Base-by-base conservation (phyloP, 2,113 vertebrate species). In the Thunnus thynnus region DNA sequence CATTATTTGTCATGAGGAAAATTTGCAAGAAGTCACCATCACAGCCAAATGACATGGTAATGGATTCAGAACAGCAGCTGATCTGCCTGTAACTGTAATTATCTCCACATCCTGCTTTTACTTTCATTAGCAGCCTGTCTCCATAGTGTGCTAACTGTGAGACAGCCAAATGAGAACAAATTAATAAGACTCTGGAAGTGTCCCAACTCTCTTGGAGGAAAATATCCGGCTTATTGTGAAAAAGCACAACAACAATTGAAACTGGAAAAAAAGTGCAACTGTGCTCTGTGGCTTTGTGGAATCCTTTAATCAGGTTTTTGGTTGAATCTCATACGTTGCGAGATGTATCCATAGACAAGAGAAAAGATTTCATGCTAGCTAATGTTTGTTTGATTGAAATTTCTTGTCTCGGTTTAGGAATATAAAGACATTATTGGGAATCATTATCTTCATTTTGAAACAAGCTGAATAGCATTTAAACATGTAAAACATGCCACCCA, bases 71-170 rank as follows among this genome's bases (percentile, higher is more conserved):
- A 76, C 84, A 87, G 84, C 88, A 91, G 86, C 89, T 84, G 87
- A 94, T 91, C 76, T 75, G 71, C 84, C 10, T 89, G 80, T 85
- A 82, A 86, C 73, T 83, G 91, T 90, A 86, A 92, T 92, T 90
- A 92, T 90, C 86, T 87, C 81, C 83, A 88, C 87, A 89, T 92
- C 86, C 90, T 87, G 86, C 68, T 89, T 90, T 90, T 91, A 86
- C 86, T 84, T 92, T 90, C 88, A 92, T 92, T 87, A 89, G 89
- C 85, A 89, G 86, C 67, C 61, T 72, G 77, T 74, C 72, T 86
- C 67, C 65, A 71, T 79, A 63, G 83, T 32, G 52, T n/a, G 78
- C 58, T 71, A 82, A 86, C 63, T 82, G 68, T 68, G 80, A 84
- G 80, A 78, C 72, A 71, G 75, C 76, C 78, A 83, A 86, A 91